Base-by-base conservation (phyloP, 1,140 invertebrate genomes). In the Neuroterus valhalla region DNA sequence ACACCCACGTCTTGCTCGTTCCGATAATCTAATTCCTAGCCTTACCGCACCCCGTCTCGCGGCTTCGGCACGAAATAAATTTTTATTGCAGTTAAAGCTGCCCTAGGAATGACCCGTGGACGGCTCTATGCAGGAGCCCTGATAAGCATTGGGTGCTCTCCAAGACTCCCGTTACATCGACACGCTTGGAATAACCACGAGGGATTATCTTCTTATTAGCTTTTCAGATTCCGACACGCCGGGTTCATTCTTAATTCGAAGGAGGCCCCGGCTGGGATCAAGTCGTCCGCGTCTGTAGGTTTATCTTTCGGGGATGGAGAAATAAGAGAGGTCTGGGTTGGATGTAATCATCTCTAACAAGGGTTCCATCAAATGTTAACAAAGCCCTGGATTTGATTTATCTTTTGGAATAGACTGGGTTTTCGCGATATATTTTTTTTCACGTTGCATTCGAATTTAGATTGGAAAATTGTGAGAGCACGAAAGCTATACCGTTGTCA, bases 21-120 rank as follows among this genome's bases (percentile, higher is more conserved):
- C 78, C 78, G 78, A 86, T 85, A 86, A 85, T 85, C 81, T 82
- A 86, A 84, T 86, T 85, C 74, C 76, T 66, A 46, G 38, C 31
- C 66, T 66, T 45, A 44, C 10, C 46, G 44, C 68, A 48, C 38
- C 66, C 69, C 23, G 17, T 19, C 74, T 45, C 70, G 14, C n/a
- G 6, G 17, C 31, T 48, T 68, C 23, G 15, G n/a, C 70, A 76
- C 42, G 71, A 78, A 82, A 85, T 82, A 84, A 85, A 86, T 83
- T 86, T 86, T 84, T 84, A 85, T 84, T 78, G 80, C 78, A 45
- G 78, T 74, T 77, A 78, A 84, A 83, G 79, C 79, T 78, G 55
- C 62, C 72, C 45, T 21, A 45, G 46, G 66, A 72, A 81, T 78
- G 78, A 77, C 78, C 78, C 78, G 44, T 52, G 70, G 74, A 76